These are phyloP conservation scores for Esox lucius DNA, from an alignment of 2,797 vertebrate species.

Conservation along the genomic window DNA sequence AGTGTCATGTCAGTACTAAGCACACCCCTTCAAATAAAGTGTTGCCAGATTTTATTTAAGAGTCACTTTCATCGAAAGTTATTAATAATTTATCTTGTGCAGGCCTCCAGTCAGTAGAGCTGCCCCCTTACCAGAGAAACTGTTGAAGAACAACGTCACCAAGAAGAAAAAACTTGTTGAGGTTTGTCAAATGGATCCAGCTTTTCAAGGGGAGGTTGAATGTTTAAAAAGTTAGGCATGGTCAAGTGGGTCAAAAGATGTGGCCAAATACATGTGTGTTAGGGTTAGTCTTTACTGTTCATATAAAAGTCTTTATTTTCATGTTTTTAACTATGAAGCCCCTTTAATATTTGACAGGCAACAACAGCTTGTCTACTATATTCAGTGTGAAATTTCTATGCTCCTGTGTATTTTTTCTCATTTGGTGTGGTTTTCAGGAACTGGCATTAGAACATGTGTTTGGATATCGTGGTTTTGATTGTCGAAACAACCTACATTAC, in stretches of 20 bases:
- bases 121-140: conserved; percentile 90
- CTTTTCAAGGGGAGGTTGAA: background rate
- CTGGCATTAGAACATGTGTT: conserved; percentile 94
- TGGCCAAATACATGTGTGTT: background rate
- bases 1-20: too few species aligned
- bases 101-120: conserved; percentile 95
- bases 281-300: background rate
- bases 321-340: too few species aligned
- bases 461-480: conserved; percentile 94
- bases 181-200: conserved; percentile 58
- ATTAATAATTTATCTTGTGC: conserved; percentile 35
- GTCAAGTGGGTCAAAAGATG: background rate
- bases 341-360: too few species aligned
- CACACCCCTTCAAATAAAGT: too few species aligned
- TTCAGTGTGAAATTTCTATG: background rate
- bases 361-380: background rate
- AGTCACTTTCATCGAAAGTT: too few species aligned
- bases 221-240: background rate
- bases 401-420: background rate
- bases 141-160: conserved; percentile 89
- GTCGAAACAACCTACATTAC: conserved; percentile 97
- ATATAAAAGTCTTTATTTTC: background rate
- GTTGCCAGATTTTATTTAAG: too few species aligned
- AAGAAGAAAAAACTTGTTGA: conserved; percentile 93
- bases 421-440: conserved; percentile 70